Conservation (phyloP, 2,113 vertebrate genomes). For the Pseudopipra pipra region DNA sequence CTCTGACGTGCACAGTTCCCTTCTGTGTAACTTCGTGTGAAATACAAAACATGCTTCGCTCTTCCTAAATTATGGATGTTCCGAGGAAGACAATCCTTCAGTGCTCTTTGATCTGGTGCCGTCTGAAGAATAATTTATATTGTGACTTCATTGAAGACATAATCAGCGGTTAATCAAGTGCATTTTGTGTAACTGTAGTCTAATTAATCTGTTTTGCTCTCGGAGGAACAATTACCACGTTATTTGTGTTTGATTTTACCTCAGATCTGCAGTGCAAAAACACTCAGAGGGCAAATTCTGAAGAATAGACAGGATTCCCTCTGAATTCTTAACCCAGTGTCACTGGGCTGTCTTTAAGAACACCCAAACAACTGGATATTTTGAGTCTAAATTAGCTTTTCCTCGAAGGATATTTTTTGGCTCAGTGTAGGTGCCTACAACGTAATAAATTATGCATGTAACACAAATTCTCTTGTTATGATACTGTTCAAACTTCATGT, state of each 20-base stretch:
- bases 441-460: background rate
- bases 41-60: background rate
- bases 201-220: slow-evolving; percentile 31
- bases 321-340: background rate
- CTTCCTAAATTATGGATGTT: background rate
- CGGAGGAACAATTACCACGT: background rate
- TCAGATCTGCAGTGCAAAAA: background rate
- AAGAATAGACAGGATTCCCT: background rate
- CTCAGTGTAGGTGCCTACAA: background rate
- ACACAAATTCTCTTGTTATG: background rate
- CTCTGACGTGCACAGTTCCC: rapidly evolving
- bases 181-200: background rate
- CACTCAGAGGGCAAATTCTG: background rate
- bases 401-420: background rate
- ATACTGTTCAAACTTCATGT: background rate
- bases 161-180: background rate
- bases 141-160: background rate
- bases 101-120: background rate
- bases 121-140: slow-evolving; percentile 3
- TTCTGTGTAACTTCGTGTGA: background rate
- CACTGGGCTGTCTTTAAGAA: background rate
- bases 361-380: background rate
- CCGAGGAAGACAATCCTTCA: background rate
- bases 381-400: background rate
- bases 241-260: slow-evolving; percentile 12